Conservation (phyloP, 2,888 invertebrate genomes). For the Cyclophora albipunctata region DNA sequence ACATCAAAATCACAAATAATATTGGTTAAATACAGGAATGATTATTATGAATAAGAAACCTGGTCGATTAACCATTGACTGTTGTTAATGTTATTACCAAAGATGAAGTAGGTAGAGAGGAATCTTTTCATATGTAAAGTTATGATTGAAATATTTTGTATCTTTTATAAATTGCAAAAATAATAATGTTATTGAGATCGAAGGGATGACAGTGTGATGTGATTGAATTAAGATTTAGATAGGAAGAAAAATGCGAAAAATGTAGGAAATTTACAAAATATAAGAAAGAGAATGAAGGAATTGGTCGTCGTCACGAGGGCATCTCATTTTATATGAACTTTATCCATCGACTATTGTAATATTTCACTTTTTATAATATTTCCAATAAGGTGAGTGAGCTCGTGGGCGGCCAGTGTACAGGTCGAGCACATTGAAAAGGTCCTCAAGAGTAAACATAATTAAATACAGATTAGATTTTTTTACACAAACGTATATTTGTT, state of each 20-base stretch:
- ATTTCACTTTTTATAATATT: too few relatives aligned
- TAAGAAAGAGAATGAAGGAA: slow-evolving; percentile 10
- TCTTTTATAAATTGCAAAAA: slow-evolving; percentile 66
- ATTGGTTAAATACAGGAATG: slow-evolving; percentile 35
- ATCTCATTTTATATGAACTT: slow-evolving; percentile 2
- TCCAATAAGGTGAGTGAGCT: too few relatives aligned
- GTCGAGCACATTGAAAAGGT: slow-evolving; percentile 10
- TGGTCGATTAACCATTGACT: slow-evolving; percentile 53
- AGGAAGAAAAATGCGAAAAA: slow-evolving; percentile 38
- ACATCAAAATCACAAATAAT: slow-evolving; percentile 20
- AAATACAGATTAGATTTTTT: slow-evolving; percentile 12
- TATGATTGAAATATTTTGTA: slow-evolving; percentile 66
- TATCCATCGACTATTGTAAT: too few relatives aligned
- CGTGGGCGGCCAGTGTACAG: neutral
- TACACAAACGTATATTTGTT: slow-evolving; percentile 16
- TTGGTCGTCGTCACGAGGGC: slow-evolving; percentile 8
- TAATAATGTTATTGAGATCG: slow-evolving; percentile 56
- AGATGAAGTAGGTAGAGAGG: slow-evolving; percentile 59
- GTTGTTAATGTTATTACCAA: slow-evolving; percentile 70
- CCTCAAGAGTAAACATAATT: slow-evolving; percentile 19
- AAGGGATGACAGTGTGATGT: slow-evolving; percentile 52
- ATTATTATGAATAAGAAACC: slow-evolving; percentile 42
- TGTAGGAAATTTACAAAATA: slow-evolving; percentile 16
- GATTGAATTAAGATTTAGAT: slow-evolving; percentile 59
- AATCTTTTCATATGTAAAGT: slow-evolving; percentile 61